Conservation (phyloP, 2,888 invertebrate species). For the Corythucha ciliata region DNA sequence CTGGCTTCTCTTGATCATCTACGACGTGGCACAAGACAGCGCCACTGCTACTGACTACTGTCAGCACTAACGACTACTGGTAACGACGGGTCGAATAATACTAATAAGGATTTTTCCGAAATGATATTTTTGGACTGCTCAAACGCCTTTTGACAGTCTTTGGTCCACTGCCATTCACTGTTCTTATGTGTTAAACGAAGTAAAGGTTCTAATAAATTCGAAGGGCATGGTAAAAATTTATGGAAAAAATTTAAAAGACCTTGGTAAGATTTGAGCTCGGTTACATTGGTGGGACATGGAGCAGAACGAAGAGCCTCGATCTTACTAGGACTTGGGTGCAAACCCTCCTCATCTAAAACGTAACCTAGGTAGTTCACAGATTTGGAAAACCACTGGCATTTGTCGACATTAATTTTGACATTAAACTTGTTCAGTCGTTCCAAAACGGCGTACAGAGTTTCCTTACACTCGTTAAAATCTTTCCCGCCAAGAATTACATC, state of each 20-base stretch:
- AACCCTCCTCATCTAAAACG: neutral
- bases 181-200: constrained; percentile 13
- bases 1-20: neutral
- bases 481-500: constrained; percentile 1
- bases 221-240: constrained; percentile 14
- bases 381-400: neutral
- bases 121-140: constrained; percentile 12
- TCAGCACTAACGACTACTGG: no score
- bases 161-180: neutral
- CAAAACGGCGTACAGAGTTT: neutral
- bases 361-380: neutral
- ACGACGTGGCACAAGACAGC: constrained; percentile 31
- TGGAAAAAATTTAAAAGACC: constrained; percentile 19
- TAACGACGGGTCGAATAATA: constrained; percentile 31
- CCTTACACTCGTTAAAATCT: neutral
- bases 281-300: neutral
- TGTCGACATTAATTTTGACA: neutral
- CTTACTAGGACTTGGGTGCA: neutral
- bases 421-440: neutral
- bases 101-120: constrained; percentile 34
- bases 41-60: constrained; percentile 35
- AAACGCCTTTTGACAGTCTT: constrained; percentile 10
- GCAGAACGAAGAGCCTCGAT: neutral
- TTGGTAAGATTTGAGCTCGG: constrained; percentile 3
- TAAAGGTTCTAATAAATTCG: constrained; percentile 5